These are phyloP conservation scores for Myotis daubentonii DNA, from an alignment of 2,797 vertebrate genomes.

Conservation along the genomic window DNA sequence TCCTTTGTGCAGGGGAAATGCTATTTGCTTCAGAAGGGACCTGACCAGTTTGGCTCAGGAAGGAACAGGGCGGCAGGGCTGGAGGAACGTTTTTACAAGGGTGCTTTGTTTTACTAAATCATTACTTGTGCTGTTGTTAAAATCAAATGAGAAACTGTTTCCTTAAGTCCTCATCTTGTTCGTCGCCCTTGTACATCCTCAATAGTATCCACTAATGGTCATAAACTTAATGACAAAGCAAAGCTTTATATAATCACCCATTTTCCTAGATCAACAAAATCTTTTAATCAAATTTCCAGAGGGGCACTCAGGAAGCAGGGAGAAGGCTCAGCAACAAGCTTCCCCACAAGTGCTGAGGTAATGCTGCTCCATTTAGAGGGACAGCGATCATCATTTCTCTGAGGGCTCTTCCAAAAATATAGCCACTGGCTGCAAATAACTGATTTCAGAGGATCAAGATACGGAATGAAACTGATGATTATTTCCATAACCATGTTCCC, in stretches of 20 bases:
- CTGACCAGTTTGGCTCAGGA: neutral
- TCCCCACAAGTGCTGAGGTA: neutral
- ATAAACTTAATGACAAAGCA: neutral
- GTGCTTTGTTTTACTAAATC: neutral
- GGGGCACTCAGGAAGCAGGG: neutral
- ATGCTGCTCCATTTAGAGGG: constrained; percentile 12
- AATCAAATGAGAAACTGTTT: constrained; percentile 5
- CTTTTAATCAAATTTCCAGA: constrained; percentile 51
- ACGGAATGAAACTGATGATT: neutral
- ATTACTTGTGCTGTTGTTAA: neutral
- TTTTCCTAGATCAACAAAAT: constrained; percentile 58
- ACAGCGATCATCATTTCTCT: neutral
- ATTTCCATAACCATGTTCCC: neutral
- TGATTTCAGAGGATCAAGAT: neutral
- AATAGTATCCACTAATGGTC: neutral
- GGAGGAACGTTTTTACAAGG: neutral
- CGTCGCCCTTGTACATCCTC: neutral
- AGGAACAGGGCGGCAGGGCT: neutral
- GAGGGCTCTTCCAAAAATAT: neutral
- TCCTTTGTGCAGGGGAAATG: neutral
- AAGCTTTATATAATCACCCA: constrained; percentile 44
- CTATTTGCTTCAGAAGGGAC: constrained; percentile 21
- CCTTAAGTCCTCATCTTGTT: neutral
- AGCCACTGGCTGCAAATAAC: neutral
- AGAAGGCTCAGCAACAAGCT: constrained; percentile 29